Conservation (phyloP, 2,113 vertebrate species). For the Malurus cyaneus region DNA sequence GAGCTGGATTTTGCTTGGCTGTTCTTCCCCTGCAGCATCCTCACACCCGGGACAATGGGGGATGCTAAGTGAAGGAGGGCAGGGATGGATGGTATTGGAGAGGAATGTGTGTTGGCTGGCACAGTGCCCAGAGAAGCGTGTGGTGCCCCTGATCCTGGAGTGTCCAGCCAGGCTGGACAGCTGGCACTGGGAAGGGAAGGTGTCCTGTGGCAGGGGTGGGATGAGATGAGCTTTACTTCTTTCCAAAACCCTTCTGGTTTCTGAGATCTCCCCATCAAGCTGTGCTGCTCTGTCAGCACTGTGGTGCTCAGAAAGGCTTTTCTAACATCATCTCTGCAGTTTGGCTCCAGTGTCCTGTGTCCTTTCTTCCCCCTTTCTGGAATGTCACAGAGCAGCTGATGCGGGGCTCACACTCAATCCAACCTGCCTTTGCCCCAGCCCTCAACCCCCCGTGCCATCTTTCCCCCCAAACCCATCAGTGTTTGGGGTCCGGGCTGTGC, state of each 20-base stretch:
- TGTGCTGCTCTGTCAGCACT: not conserved
- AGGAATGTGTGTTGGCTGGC: not conserved
- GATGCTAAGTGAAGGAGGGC: not conserved
- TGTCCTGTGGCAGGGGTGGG: not conserved
- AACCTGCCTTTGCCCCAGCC: not conserved
- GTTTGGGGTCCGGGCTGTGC: accelerated
- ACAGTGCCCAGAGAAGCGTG: not conserved
- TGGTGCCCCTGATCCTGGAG: not conserved
- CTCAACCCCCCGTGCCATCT: not conserved
- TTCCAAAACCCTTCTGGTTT: not conserved
- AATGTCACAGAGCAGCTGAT: not conserved
- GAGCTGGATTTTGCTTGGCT: not conserved
- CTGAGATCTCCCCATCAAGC: not conserved
- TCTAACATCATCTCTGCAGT: not conserved
- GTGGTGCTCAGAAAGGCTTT: not conserved
- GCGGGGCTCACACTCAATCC: accelerated
- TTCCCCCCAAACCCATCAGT: accelerated
- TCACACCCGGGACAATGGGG: accelerated
- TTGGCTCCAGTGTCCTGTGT: not conserved
- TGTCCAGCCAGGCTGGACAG: accelerated
- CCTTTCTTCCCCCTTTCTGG: not conserved
- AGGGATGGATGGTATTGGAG: accelerated
- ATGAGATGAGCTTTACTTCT: accelerated
- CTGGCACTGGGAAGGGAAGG: accelerated
- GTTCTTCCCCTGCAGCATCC: not conserved